Evolutionary conservation across 2,888 invertebrate species (phyloP), one percentile per base, ranked within the genome.

Genomic region (Altica lythri): DNA sequence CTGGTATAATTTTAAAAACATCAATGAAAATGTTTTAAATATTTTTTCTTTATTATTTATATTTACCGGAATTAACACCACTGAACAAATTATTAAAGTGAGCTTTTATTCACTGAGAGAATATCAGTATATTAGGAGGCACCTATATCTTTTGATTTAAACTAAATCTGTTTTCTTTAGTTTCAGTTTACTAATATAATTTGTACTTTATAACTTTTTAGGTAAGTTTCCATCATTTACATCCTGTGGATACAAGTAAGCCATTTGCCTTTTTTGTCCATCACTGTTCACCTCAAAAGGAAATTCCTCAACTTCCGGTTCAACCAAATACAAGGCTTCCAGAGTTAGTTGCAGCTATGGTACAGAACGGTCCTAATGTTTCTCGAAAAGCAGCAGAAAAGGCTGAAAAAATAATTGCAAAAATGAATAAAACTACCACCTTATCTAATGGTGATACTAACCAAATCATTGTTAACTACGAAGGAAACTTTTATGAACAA

Each of bases 161-260:
- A n/a, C n/a, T n/a, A n/a, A n/a, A n/a, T 25, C 10, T 29, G 29
- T 29, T 29, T 29, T n/a, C 29, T 2, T 29, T 29, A 9, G 10
- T 29, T 29, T 10, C 10, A 29, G 29, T 10, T 6, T 25, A 25
- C 5, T 25, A 25, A 6, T 18, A 34, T 10, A 16, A 42, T 27
- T 4, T 50, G 13, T 14, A 12, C 1, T 12, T 12, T 45, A 32
- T 53, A 50, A 58, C 49, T 47, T 74, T 74, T 47, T 56, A 76
- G 76, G 71, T 76, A 10, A 75, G 74, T 60, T 76, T 76, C 52
- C 67, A 64, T 5, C 77, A 77, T 65, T 62, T 76, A 29, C 77
- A 77, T 60, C 42, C 60, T 45, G 73, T 74, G 2, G 70, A 73
- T 30, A 65, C 65, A 2, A 57, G 50, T 2, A 51, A 68, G 50